These are phyloP conservation scores for Channallabes apus DNA, from an alignment of 2,797 vertebrate genomes.

Conservation along the genomic window DNA sequence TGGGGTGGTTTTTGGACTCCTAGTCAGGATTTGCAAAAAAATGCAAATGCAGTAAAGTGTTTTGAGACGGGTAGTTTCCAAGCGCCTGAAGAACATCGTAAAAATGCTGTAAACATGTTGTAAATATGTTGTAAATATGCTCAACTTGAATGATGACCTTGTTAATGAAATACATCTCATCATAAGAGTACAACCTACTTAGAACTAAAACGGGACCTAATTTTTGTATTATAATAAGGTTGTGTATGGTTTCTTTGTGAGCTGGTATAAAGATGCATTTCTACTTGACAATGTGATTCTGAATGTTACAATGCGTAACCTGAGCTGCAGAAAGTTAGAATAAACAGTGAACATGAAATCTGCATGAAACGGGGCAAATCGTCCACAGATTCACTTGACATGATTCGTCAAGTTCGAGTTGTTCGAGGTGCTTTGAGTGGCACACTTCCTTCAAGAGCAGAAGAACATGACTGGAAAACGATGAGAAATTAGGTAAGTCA, in stretches of 20 bases:
- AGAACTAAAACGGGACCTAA: not conserved
- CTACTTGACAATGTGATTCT: not conserved
- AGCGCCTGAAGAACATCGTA: not conserved
- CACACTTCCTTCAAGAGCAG: too few species aligned
- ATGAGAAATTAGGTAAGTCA: too few species aligned
- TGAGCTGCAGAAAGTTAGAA: not conserved
- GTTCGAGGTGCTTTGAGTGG: too few species aligned
- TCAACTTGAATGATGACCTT: constrained; percentile 3
- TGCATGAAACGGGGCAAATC: too few species aligned
- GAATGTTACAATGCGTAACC: not conserved
- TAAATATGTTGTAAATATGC: constrained; percentile 42
- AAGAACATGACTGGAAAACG: too few species aligned
- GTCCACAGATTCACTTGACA: too few species aligned
- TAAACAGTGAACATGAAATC: too few species aligned
- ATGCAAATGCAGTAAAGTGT: constrained; percentile 3
- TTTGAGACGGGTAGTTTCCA: constrained; percentile 23
- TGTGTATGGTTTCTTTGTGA: not conserved
- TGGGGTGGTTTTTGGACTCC: not conserved
- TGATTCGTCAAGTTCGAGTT: too few species aligned
- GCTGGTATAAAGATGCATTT: not conserved
- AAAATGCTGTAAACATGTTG: constrained; percentile 31
- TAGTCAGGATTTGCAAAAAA: constrained; percentile 23
- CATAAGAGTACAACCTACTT: not conserved
- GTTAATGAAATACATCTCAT: constrained; percentile 24
- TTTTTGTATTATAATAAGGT: not conserved